phyloP scores from a whole-genome alignment of 2,113 vertebrate species.

The Antidorcas marsupialis region DNA sequence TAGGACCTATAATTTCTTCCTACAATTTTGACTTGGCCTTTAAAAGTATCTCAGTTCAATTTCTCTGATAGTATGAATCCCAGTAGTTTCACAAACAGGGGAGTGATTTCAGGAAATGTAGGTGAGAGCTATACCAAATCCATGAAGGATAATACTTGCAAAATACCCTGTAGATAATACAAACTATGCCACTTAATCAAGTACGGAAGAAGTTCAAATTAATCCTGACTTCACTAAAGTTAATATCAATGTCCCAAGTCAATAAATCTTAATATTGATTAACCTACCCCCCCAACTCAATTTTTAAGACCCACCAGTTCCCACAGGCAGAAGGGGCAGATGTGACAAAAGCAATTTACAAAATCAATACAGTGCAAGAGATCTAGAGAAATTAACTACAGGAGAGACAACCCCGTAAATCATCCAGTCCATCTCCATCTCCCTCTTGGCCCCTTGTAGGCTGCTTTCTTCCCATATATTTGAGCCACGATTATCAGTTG shows the following conservation, averaged over 20 bases:
- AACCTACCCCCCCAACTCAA: constrained; percentile 19
- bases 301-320: constrained; percentile 59
- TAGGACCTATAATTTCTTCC: not conserved
- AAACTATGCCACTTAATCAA: constrained; percentile 40
- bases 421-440: constrained; percentile 46
- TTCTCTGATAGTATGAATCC: not conserved
- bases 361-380: constrained; percentile 65
- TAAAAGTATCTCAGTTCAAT: constrained; percentile 18
- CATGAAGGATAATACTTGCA: constrained; percentile 17
- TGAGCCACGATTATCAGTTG: constrained; percentile 33
- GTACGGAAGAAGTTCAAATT: constrained; percentile 50
- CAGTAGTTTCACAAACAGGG: constrained; percentile 1
- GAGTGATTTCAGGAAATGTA: not conserved
- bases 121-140: not conserved
- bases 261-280: constrained; percentile 71
- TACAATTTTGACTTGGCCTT: not conserved
- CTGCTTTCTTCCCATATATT: constrained; percentile 21
- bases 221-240: constrained; percentile 43
- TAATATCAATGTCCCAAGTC: constrained; percentile 55
- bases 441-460: constrained; percentile 8
- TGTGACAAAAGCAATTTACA: constrained; percentile 65
- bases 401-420: constrained; percentile 63
- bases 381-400: constrained; percentile 68
- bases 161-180: not conserved
- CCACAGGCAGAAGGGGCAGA: constrained; percentile 52